These are phyloP conservation scores for Chroicocephalus ridibundus DNA, from an alignment of 2,113 vertebrate species.

Conservation along the genomic window DNA sequence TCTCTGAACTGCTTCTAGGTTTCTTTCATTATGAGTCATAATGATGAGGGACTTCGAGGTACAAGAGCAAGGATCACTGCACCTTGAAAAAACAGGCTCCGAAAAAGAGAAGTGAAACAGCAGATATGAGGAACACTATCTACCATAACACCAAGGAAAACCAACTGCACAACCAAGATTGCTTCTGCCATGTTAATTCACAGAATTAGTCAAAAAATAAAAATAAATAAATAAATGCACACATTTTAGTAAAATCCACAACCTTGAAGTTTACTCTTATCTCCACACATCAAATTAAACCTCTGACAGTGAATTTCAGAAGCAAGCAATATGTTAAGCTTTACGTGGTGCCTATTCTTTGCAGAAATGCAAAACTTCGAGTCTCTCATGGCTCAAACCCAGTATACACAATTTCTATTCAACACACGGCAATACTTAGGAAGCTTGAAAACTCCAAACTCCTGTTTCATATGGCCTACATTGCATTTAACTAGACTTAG, in stretches of 20 bases:
- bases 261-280: neutral
- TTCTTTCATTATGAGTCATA: constrained; percentile 9
- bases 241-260: neutral
- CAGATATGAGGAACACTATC: neutral
- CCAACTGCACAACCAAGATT: neutral
- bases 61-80: neutral
- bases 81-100: neutral
- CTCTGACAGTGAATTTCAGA: neutral
- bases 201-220: neutral
- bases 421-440: neutral
- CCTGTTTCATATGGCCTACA: neutral
- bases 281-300: neutral
- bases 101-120: neutral
- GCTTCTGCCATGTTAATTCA: neutral
- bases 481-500: neutral
- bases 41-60: neutral
- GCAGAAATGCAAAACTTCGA: neutral
- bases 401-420: neutral
- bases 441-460: neutral
- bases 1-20: neutral
- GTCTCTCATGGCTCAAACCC: neutral
- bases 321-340: neutral
- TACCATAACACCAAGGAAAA: neutral
- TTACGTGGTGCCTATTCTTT: neutral
- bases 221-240: neutral